Evolutionary conservation across 2,113 vertebrate species (phyloP).

Genomic region (Alces alces): DNA sequence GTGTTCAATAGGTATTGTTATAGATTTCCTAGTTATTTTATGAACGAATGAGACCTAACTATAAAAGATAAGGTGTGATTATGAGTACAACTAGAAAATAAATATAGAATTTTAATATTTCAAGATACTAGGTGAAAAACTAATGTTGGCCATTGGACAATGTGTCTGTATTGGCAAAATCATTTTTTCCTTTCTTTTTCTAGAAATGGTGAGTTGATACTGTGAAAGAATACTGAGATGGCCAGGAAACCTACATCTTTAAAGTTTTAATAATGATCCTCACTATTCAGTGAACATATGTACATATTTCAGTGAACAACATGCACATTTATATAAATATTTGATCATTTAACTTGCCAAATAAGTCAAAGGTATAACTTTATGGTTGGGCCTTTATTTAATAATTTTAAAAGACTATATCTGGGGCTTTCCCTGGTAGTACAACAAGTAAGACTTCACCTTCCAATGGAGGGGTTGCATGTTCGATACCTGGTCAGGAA

Average conservation of each 20-base stretch:
- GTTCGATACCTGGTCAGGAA: not conserved
- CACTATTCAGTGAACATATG: not conserved
- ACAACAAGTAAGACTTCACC: not conserved
- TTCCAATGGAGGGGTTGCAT: not conserved
- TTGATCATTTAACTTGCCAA: not conserved
- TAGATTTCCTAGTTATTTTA: not conserved
- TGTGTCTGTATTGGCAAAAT: not conserved
- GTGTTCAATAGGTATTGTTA: not conserved
- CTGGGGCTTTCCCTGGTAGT: not conserved
- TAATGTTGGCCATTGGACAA: not conserved
- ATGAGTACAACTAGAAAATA: not conserved
- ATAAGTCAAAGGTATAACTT: not conserved
- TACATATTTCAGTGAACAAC: not conserved
- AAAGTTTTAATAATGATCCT: not conserved
- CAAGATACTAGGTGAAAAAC: not conserved
- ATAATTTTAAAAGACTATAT: not conserved
- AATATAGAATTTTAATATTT: not conserved
- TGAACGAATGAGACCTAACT: not conserved
- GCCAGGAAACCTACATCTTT: not conserved
- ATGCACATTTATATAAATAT: not conserved
- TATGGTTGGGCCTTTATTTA: not conserved
- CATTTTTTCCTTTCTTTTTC: not conserved
- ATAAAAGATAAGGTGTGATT: not conserved
- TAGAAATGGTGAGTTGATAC: not conserved
- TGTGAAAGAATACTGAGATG: not conserved